phyloP scores from a whole-genome alignment of 2,113 vertebrate species.

The Lontra canadensis region DNA sequence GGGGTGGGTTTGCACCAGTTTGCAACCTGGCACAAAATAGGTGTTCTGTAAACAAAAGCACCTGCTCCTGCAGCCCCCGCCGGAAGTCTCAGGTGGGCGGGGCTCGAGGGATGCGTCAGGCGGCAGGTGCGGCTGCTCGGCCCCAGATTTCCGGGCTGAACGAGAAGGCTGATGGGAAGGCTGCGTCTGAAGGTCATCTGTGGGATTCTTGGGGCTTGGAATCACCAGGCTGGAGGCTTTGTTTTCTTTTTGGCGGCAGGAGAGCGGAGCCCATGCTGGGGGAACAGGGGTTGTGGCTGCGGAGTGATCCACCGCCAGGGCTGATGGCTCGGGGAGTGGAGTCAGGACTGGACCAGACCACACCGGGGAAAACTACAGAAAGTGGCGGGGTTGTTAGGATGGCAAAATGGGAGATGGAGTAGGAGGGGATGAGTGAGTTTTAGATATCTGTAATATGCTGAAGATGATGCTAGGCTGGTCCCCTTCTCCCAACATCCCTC shows the following conservation, averaged over 20 bases:
- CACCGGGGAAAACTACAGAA: neutral
- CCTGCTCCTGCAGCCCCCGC: neutral
- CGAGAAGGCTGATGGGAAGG: neutral
- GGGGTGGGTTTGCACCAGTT: neutral
- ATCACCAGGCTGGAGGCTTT: neutral
- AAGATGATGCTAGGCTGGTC: neutral
- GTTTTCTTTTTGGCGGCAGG: neutral
- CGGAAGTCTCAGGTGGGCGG: neutral
- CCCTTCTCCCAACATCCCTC: neutral
- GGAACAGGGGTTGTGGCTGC: neutral
- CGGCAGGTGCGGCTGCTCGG: rapidly evolving
- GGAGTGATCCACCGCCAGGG: neutral
- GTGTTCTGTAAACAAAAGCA: neutral
- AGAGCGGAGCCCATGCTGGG: neutral
- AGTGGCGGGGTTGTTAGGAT: neutral
- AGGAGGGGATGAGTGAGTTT: neutral
- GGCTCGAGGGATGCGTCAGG: neutral
- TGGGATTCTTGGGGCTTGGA: too few species aligned
- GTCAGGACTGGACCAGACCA: neutral
- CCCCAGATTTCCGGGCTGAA: neutral
- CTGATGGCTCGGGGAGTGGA: rapidly evolving
- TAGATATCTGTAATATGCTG: neutral
- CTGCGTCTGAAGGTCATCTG: neutral
- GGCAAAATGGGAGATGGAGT: neutral
- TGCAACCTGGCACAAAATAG: neutral